Conservation (phyloP, 2,113 vertebrate genomes). For the Porphyrio hochstetteri region DNA sequence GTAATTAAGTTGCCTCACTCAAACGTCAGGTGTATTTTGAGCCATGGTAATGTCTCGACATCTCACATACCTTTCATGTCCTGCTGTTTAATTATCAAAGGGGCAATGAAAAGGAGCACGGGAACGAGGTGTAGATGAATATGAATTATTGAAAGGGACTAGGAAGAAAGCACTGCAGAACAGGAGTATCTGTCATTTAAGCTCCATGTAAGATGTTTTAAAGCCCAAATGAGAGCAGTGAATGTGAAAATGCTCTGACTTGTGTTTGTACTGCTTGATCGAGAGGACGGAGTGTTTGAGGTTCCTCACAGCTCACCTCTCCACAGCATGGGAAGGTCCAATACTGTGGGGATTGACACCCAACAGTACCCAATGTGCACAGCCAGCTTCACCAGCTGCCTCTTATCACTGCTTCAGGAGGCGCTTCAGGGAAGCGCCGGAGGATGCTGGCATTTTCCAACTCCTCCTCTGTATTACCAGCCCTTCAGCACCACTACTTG, state of each 20-base stretch:
- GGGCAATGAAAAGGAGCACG: not conserved
- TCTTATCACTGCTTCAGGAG: not conserved
- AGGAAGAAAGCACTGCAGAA: not conserved
- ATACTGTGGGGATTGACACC: not conserved
- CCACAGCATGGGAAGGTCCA: not conserved
- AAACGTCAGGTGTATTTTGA: not conserved
- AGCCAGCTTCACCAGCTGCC: not conserved
- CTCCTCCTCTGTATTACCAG: not conserved
- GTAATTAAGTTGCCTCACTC: conserved; percentile 33
- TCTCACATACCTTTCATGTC: not conserved
- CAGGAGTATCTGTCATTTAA: conserved; percentile 17
- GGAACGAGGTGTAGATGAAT: conserved; percentile 1
- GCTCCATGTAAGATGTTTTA: not conserved
- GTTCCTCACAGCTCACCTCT: not conserved
- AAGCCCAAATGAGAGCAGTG: not conserved
- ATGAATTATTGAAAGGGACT: conserved; percentile 42
- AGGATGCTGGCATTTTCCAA: not conserved
- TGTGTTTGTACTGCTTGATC: not conserved
- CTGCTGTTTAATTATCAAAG: conserved; percentile 42
- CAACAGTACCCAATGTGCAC: not conserved
- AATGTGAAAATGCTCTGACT: not conserved
- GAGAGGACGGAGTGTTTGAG: not conserved
- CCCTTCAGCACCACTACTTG: not conserved
- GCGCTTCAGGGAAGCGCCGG: not conserved
- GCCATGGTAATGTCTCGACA: not conserved